Percentiles rank a stretch among this genome's conserved stretches.
These are phyloP conservation scores for Athripsodes cinereus DNA, from an alignment of 2,888 invertebrate species.

Conservation along the genomic window DNA sequence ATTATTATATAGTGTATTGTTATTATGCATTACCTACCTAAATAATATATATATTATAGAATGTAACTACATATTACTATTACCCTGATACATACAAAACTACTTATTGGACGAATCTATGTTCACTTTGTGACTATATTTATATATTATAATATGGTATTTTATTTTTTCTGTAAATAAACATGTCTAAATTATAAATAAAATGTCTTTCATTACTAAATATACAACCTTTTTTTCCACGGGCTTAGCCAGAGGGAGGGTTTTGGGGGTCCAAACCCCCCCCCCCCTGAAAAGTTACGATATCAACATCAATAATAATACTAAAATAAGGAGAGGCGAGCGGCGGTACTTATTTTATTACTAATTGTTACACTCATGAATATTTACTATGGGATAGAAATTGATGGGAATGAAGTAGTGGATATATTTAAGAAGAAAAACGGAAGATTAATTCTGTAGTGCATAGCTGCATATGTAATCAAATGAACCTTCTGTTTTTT, in stretches of 20 bases:
- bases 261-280: not conserved
- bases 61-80: too few relatives aligned
- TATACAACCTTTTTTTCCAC: too few relatives aligned
- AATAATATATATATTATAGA: too few relatives aligned
- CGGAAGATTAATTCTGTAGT: not conserved
- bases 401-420: not conserved
- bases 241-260: too few relatives aligned
- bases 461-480: not conserved
- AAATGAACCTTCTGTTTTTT: not conserved
- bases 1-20: too few relatives aligned
- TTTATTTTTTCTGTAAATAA: conserved; percentile 52
- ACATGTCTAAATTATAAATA: conserved; percentile 29
- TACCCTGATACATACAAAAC: conserved; percentile 14
- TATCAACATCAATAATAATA: conserved; percentile 21
- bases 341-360: too few relatives aligned
- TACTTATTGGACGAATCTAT: conserved; percentile 21
- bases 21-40: too few relatives aligned
- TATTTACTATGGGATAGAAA: not conserved
- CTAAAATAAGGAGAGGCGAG: too few relatives aligned
- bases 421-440: not conserved
- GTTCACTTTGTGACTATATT: conserved; percentile 25
- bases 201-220: not conserved
- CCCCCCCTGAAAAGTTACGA: not conserved
- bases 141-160: conserved; percentile 28
- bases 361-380: too few relatives aligned